phyloP scores from a whole-genome alignment of 2,888 invertebrate species.

The Drosophila recens region DNA sequence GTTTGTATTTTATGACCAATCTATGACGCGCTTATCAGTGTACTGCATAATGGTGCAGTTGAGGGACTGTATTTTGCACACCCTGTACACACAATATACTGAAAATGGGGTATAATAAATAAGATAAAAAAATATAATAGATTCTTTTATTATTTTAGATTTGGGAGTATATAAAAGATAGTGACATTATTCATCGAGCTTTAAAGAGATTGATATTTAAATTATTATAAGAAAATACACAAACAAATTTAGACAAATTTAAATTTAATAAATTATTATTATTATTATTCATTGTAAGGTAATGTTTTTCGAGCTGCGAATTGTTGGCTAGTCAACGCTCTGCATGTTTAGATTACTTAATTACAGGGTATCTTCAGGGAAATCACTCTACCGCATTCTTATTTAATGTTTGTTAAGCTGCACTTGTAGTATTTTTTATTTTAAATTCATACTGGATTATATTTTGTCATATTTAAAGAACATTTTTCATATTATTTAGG shows the following conservation, averaged over 20 bases:
- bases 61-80: conserved; percentile 14
- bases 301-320: no score
- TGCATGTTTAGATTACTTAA: background rate
- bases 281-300: no score
- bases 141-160: no score
- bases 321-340: no score
- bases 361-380: background rate
- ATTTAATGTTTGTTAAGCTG: background rate
- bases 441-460: background rate
- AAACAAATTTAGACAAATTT: no score
- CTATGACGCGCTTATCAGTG: conserved; percentile 60
- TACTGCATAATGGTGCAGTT: conserved; percentile 24
- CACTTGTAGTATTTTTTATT: background rate
- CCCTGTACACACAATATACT: background rate
- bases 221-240: no score
- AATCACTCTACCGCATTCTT: background rate
- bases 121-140: background rate
- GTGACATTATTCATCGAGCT: no score
- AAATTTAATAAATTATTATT: no score
- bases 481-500: background rate
- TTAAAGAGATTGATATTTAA: no score
- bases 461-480: background rate
- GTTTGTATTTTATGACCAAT: conserved; percentile 58
- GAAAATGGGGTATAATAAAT: background rate
- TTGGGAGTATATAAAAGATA: no score